Evolutionary conservation across 2,113 vertebrate genomes (phyloP).

Genomic region (Gnathonemus longibarbis): DNA sequence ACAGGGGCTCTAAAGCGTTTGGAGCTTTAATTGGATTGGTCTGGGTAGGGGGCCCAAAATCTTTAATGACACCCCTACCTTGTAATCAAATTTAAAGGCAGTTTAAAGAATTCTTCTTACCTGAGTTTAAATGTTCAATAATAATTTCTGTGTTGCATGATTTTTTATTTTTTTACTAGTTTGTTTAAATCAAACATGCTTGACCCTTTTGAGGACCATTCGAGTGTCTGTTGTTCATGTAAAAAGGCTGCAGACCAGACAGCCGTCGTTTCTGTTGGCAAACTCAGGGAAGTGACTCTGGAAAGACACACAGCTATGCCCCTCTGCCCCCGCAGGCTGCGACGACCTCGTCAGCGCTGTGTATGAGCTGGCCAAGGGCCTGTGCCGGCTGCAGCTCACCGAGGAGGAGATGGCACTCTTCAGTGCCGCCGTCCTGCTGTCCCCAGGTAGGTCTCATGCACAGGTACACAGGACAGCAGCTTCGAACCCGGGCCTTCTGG

Average conservation of each 20-base stretch:
- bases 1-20: not conserved
- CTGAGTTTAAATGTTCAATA: not conserved
- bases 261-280: not conserved
- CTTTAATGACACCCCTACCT: not conserved
- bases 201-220: not conserved
- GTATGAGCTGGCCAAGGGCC: slow-evolving; percentile 74
- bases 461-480: not conserved
- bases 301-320: not conserved
- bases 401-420: slow-evolving; percentile 84
- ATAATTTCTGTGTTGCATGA: not conserved
- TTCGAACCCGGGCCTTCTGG: not conserved
- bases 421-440: slow-evolving; percentile 74
- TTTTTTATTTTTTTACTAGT: not conserved
- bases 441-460: slow-evolving; percentile 61
- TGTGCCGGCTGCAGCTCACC: slow-evolving; percentile 73
- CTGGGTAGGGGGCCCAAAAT: not conserved
- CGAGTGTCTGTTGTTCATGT: not conserved
- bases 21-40: not conserved
- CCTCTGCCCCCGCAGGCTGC: slow-evolving; percentile 58
- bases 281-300: not conserved
- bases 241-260: not conserved
- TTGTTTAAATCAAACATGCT: not conserved
- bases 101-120: not conserved
- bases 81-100: not conserved
- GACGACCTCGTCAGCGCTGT: slow-evolving; percentile 73